Base-by-base conservation (phyloP, 2,888 invertebrate genomes). In the Lasioglossum villosulum region DNA sequence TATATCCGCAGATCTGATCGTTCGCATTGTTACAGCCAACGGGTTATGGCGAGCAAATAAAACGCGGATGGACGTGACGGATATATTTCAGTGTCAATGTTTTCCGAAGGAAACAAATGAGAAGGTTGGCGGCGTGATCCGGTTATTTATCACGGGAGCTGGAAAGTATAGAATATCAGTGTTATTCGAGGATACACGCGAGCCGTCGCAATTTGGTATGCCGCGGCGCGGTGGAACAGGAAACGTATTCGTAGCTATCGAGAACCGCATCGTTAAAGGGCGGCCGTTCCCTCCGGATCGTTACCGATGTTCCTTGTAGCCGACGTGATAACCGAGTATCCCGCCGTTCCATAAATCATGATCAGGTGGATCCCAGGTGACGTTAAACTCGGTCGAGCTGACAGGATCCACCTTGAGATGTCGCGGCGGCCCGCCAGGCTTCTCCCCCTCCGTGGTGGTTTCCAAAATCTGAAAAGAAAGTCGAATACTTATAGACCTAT, bases 261-360 rank as follows among this genome's bases (percentile, higher is more conserved):
- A 68, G 59, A 59, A 74, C 59, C 30, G 75, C 48, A 16, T 83
- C 84, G 83, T 84, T 83, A 83, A 83, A 52, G 59, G 48, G 34
- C 42, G 82, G 66, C 56, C 19, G 48, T 77, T 56, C 37, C 70
- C 63, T 71, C 68, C 45, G 86, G 83, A 82, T 89, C 88, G 91
- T 90, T 92, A 95, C 95, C 94, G 92, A 85, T 94, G 94, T 86
- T 97, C 97, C 94, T 98, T 97, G 96, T 97, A 98, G 90, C 98
- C 98, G 45, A 98, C 97, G 94, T 98, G 98, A 95, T 98, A 98
- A 80, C 98, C 98, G 0, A 98, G 96, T 89, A 98, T 96, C 93
- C 98, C 98, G 70, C 98, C 98, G 94, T 98, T 98, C 98, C 98
- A 98, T 85, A 97, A 96, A 93, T 98, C 98, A 91, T 97, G 96